Evolutionary conservation across 2,797 vertebrate genomes (phyloP).

Genomic region (Myotis findleyi): DNA sequence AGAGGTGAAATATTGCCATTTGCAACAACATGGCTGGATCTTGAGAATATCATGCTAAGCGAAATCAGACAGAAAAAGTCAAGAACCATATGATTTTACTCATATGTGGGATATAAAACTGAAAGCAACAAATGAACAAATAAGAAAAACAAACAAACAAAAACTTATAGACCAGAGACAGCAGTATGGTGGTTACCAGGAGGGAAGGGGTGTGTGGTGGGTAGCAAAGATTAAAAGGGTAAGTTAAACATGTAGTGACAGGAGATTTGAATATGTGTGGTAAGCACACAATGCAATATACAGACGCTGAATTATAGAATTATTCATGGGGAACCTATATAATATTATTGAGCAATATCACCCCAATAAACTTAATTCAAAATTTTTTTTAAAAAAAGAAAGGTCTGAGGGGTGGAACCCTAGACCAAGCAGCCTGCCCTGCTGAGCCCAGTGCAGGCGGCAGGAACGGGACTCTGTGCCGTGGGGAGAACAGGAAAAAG

Average conservation of each 20-base stretch:
- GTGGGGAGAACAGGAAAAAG: conserved; percentile 63
- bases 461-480: conserved; percentile 8
- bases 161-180: not conserved
- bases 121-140: not conserved
- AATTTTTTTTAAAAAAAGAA: not conserved
- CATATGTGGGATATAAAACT: not conserved
- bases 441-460: conserved; percentile 45
- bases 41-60: not conserved
- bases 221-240: not conserved
- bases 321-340: no score
- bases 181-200: not conserved
- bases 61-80: not conserved
- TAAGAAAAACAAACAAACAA: not conserved
- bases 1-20: not conserved
- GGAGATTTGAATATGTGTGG: not conserved
- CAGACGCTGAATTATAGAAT: not conserved
- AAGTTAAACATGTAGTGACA: not conserved
- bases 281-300: no score
- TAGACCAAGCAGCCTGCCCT: not conserved
- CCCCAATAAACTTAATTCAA: not conserved
- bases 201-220: not conserved
- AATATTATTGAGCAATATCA: not conserved
- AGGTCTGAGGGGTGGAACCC: not conserved
- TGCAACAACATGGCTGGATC: not conserved
- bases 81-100: not conserved